These are phyloP conservation scores for Mercenaria mercenaria DNA, from an alignment of 1,140 invertebrate genomes.

Conservation along the genomic window DNA sequence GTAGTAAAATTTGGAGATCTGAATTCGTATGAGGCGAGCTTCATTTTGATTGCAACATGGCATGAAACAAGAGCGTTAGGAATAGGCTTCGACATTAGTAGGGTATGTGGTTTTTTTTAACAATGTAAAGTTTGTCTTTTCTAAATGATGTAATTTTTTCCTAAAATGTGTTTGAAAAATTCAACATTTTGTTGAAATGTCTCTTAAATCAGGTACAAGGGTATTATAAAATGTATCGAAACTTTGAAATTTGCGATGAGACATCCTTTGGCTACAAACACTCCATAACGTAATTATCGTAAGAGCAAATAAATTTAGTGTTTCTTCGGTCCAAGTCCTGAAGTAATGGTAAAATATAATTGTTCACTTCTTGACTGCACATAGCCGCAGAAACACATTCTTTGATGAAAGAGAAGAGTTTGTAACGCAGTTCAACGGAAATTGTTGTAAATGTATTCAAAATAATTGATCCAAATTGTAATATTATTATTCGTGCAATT, in stretches of 20 bases:
- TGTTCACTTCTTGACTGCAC: no score
- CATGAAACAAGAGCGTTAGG: not conserved
- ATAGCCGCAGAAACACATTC: no score
- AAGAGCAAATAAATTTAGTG: no score
- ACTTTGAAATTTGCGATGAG: no score
- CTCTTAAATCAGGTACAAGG: not conserved
- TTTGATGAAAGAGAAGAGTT: no score
- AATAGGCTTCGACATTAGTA: not conserved
- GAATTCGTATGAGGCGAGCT: not conserved
- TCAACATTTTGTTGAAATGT: not conserved
- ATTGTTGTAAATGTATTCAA: not conserved
- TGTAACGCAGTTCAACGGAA: not conserved
- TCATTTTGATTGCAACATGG: constrained; percentile 9
- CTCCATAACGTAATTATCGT: no score
- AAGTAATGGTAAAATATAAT: no score
- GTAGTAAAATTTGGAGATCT: not conserved
- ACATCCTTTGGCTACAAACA: no score
- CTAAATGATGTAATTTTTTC: not conserved
- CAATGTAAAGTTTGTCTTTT: not conserved
- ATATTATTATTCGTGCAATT: no score
- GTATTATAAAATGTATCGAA: not conserved
- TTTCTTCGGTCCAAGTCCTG: no score
- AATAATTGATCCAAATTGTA: not conserved
- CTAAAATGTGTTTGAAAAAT: not conserved
- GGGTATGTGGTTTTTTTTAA: not conserved